A percentile compares a stretch with the other conserved stretches of the same genome.
phyloP scores from a whole-genome alignment of 2,113 vertebrate genomes.

The Rhombomys opimus region DNA sequence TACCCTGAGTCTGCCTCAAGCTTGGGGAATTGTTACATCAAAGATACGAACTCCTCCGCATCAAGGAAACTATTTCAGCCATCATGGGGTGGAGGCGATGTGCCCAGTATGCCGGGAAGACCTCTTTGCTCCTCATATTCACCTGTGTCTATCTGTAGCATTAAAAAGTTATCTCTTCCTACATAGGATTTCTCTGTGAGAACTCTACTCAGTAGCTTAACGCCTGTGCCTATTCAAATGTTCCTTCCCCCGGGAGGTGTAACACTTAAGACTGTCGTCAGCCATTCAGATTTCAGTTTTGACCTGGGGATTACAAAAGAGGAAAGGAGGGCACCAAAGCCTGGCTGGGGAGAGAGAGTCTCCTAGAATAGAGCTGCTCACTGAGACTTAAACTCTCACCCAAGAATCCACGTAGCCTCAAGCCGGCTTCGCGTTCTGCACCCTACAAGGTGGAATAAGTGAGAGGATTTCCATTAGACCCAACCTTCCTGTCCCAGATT shows the following conservation, averaged over 20 bases:
- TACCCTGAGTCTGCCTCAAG: not conserved
- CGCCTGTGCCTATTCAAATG: slow-evolving; percentile 41
- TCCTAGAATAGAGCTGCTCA: slow-evolving; percentile 67
- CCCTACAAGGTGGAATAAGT: slow-evolving; percentile 11
- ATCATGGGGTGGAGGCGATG: rapidly evolving
- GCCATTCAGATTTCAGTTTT: slow-evolving; percentile 73
- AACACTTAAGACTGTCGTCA: slow-evolving; percentile 75
- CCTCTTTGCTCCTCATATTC: not conserved
- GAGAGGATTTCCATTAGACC: slow-evolving; percentile 45
- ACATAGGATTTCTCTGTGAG: slow-evolving; percentile 49
- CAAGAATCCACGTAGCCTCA: slow-evolving; percentile 59
- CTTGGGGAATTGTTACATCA: not conserved
- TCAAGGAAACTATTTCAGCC: not conserved
- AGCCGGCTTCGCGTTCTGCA: slow-evolving; percentile 19
- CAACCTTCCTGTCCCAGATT: slow-evolving; percentile 70
- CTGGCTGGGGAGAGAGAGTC: slow-evolving; percentile 55
- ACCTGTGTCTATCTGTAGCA: not conserved
- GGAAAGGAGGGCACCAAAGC: slow-evolving; percentile 64
- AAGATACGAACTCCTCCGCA: rapidly evolving
- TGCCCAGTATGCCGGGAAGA: not conserved
- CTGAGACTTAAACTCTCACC: slow-evolving; percentile 37
- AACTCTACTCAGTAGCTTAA: slow-evolving; percentile 46
- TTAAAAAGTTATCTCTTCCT: slow-evolving; percentile 24
- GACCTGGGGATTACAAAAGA: slow-evolving; percentile 75
- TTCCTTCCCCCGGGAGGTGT: slow-evolving; percentile 53